These are phyloP conservation scores for Cheilosia vulpina DNA, from an alignment of 2,888 invertebrate species.

Conservation along the genomic window DNA sequence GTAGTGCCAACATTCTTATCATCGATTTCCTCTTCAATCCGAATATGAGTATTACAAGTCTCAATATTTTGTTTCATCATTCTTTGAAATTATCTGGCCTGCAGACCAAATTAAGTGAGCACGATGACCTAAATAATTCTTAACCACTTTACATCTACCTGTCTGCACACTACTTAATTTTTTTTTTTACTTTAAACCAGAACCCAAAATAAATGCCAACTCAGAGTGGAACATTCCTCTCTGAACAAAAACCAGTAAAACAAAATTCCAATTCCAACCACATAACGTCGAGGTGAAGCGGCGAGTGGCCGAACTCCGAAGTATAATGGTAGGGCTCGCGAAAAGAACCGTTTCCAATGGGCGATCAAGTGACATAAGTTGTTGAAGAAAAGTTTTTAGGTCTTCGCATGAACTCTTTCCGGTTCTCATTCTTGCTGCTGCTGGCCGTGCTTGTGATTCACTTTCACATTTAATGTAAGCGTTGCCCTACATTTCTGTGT, in stretches of 20 bases:
- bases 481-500: conserved; percentile 68
- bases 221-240: conserved; percentile 46
- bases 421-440: conserved; percentile 53
- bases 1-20: neutral
- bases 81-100: conserved; percentile 23
- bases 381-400: conserved; percentile 44
- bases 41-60: conserved; percentile 15
- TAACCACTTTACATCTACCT: conserved; percentile 63
- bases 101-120: conserved; percentile 31
- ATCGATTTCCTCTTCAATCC: neutral
- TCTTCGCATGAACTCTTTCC: conserved; percentile 68
- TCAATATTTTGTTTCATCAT: conserved; percentile 45
- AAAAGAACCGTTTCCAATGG: conserved; percentile 65
- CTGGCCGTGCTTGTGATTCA: conserved; percentile 56
- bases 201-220: conserved; percentile 56
- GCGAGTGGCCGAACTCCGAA: neutral
- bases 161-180: conserved; percentile 47
- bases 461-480: conserved; percentile 75
- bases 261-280: conserved; percentile 45
- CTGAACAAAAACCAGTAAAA: conserved; percentile 21
- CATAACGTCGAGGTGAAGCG: neutral
- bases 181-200: conserved; percentile 37
- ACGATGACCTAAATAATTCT: conserved; percentile 62
- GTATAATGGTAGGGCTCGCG: conserved; percentile 41
- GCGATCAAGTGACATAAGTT: conserved; percentile 69